Evolutionary conservation across 2,888 invertebrate genomes (phyloP).

Genomic region (Spisula subtruncata): DNA sequence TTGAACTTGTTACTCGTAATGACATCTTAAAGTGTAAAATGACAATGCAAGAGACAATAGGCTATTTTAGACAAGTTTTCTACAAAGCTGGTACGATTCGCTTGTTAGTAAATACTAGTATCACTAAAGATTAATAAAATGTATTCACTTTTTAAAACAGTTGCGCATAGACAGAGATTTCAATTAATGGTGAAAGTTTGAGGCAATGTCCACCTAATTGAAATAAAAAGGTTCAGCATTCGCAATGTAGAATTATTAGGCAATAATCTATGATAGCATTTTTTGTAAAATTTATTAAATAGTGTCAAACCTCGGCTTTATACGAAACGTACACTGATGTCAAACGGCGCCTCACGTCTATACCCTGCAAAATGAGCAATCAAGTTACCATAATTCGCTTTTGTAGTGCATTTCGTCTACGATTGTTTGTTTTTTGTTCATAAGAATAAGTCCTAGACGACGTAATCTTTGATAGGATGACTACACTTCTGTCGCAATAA

Average conservation of each 20-base stretch:
- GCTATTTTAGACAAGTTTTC: too few species aligned
- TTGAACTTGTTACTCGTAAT: too few species aligned
- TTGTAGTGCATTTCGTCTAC: not conserved
- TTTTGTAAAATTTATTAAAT: constrained; percentile 25
- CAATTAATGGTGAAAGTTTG: not conserved
- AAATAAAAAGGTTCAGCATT: not conserved
- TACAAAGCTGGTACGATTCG: too few species aligned
- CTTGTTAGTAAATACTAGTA: too few species aligned
- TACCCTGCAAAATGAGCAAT: constrained; percentile 12
- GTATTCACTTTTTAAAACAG: not conserved
- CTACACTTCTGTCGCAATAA: constrained; percentile 20
- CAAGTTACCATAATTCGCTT: not conserved
- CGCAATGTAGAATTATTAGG: not conserved
- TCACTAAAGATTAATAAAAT: not conserved
- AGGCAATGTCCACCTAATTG: not conserved
- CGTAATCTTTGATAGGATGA: not conserved
- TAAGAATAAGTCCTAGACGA: constrained; percentile 1
- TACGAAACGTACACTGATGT: constrained; percentile 16
- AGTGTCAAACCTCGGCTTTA: not conserved
- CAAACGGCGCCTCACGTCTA: constrained; percentile 1
- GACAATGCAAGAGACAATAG: too few species aligned
- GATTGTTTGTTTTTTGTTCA: constrained; percentile 23
- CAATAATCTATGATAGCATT: not conserved
- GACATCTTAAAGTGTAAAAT: too few species aligned
- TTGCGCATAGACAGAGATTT: not conserved